Evolutionary conservation across 2,113 vertebrate genomes (phyloP).

Genomic region (Aviceda subcristata): DNA sequence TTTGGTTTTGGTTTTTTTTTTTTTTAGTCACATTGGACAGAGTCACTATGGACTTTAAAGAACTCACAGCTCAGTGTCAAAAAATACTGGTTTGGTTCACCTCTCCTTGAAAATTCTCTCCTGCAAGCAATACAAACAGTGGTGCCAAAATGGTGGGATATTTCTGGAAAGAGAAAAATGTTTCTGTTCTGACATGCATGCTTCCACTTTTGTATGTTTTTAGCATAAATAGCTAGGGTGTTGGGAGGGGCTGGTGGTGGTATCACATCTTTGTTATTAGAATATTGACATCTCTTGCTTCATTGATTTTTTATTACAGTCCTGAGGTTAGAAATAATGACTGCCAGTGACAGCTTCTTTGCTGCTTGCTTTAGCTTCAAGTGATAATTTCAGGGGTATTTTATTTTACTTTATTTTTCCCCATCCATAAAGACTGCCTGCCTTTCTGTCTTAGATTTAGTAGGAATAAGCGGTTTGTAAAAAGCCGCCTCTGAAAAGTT

Average conservation of each 20-base stretch:
- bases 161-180: neutral
- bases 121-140: neutral
- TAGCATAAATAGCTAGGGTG: neutral
- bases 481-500: neutral
- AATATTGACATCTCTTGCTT: constrained; percentile 84
- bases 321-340: constrained; percentile 76
- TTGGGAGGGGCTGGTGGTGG: neutral
- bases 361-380: constrained; percentile 70
- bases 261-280: constrained; percentile 76
- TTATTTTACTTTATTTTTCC: constrained; percentile 61
- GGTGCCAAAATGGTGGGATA: neutral
- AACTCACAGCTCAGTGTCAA: neutral
- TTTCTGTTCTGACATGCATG: neutral
- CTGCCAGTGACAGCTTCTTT: constrained; percentile 72
- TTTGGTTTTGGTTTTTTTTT: neutral
- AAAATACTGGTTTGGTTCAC: neutral
- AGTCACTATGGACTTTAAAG: neutral
- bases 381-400: constrained; percentile 73
- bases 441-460: neutral
- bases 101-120: neutral
- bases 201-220: neutral
- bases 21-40: neutral
- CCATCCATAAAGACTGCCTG: neutral
- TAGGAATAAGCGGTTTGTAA: neutral
- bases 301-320: constrained; percentile 92